These are phyloP conservation scores for Labroides dimidiatus DNA, from an alignment of 2,797 vertebrate genomes.

Conservation along the genomic window DNA sequence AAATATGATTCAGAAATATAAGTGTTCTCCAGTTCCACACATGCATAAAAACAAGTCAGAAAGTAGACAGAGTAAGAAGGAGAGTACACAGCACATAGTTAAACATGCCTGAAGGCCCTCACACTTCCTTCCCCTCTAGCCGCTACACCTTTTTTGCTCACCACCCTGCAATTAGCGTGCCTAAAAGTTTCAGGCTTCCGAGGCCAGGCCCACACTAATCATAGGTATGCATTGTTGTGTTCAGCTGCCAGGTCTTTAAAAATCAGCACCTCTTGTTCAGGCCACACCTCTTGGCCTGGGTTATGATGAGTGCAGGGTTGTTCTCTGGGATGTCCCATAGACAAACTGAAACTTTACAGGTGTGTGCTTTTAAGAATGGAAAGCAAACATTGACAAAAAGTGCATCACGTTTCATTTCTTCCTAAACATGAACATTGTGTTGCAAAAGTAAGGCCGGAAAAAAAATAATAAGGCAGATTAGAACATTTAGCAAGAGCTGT, in stretches of 20 bases:
- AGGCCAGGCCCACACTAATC: conserved; percentile 77
- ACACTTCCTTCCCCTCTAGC: conserved; percentile 77
- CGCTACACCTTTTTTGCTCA: conserved; percentile 78
- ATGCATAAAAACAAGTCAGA: conserved; percentile 22
- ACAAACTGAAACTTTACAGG: conserved; percentile 27
- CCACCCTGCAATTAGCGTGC: conserved; percentile 83
- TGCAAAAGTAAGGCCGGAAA: conserved; percentile 9
- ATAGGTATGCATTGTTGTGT: conserved; percentile 82
- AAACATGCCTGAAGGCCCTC: conserved; percentile 76
- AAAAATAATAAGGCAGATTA: conserved; percentile 42
- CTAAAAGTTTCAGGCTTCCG: conserved; percentile 78
- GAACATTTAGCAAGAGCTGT: conserved; percentile 50
- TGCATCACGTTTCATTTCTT: neutral
- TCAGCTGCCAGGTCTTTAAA: conserved; percentile 77
- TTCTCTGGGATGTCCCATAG: conserved; percentile 28
- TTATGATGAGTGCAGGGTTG: conserved; percentile 22
- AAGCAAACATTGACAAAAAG: conserved; percentile 16
- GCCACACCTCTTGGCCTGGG: conserved; percentile 65
- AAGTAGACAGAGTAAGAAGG: conserved; percentile 16
- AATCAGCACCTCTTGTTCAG: conserved; percentile 73
- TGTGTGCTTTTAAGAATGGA: conserved; percentile 32
- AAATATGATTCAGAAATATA: conserved; percentile 6
- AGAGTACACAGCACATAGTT: conserved; percentile 50
- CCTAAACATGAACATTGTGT: neutral
- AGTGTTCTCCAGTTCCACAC: conserved; percentile 37